Evolutionary conservation across 1,140 invertebrate genomes (phyloP), one percentile per base, ranked within the genome.

Genomic region (Antheraea pernyi): DNA sequence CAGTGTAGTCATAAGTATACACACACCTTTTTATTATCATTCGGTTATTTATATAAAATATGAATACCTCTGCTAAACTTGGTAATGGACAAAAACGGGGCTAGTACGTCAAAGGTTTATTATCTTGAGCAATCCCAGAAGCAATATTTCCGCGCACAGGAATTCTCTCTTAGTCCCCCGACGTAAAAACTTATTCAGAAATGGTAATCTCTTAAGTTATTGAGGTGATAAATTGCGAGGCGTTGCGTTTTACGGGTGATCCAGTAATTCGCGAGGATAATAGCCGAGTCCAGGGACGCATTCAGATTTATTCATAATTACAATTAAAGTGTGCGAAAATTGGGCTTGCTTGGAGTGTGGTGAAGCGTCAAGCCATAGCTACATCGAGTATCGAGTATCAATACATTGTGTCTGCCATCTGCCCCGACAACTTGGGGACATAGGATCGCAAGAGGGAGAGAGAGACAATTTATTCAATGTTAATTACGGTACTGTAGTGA

Each of bases 151-250:
- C 64, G 46, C 39, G 39, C 13, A 13, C 46, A 6, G 46, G 46
- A 22, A 36, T n/a, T 30, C 60, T 48, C 64, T 11, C 64, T 64
- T 64, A 37, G 62, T 66, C 65, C 65, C 18, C 18, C 58, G 22
- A 30, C 53, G 22, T 59, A 67, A 67, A 67, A 67, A 67, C 48
- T 67, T 67, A 30, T 39, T 67, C 58, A 59, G 65, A 67, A 67
- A 67, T 67, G 48, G 53, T 59, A 67, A 67, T 59, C 65, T 67
- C 65, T 59, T 59, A 67, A 67, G 53, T 67, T 67, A 67, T 67
- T 67, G 53, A 37, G 53, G 53, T 67, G 65, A 67, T 67, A 67
- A 67, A 67, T 67, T 67, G 65, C 59, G 58, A 37, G 65, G 30
- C 48, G 30, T 59, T 67, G 65, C 65, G 65, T 66, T 66, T 66